Evolutionary conservation across 2,888 invertebrate species (phyloP).

Genomic region (Tyria jacobaeae): DNA sequence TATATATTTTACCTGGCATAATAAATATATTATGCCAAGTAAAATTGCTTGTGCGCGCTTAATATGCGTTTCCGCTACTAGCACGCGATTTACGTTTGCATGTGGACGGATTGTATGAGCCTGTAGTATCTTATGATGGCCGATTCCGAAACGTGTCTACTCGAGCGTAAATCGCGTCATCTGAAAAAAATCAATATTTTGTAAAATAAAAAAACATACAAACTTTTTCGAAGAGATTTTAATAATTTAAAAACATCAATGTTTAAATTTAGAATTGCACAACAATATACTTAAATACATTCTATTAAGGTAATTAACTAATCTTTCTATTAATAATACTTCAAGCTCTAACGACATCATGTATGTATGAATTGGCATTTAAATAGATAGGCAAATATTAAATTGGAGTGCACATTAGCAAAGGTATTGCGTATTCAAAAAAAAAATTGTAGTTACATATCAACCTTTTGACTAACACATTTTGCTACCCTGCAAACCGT

Average conservation of each 20-base stretch:
- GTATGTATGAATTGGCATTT: conserved; percentile 13
- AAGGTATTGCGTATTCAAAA: not conserved
- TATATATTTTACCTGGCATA: no score
- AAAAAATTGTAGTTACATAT: no score
- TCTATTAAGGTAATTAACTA: conserved; percentile 49
- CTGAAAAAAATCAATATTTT: no score
- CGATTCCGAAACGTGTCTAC: no score
- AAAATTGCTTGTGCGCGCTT: no score
- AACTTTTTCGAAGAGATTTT: conserved; percentile 57
- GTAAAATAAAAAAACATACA: conserved; percentile 45
- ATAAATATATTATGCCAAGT: no score
- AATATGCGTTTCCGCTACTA: no score
- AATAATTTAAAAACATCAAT: conserved; percentile 52
- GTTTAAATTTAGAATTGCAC: conserved; percentile 58
- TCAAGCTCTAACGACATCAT: conserved; percentile 29
- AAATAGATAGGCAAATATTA: conserved; percentile 8
- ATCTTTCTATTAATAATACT: conserved; percentile 48
- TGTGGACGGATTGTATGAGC: no score
- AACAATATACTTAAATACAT: conserved; percentile 43
- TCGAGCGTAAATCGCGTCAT: not conserved
- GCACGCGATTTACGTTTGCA: no score
- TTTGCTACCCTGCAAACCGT: no score
- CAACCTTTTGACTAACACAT: no score
- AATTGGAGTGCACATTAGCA: not conserved
- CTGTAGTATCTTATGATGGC: no score